These are phyloP conservation scores for Ennomos fuscantarius DNA, from an alignment of 2,888 invertebrate genomes.

Conservation along the genomic window DNA sequence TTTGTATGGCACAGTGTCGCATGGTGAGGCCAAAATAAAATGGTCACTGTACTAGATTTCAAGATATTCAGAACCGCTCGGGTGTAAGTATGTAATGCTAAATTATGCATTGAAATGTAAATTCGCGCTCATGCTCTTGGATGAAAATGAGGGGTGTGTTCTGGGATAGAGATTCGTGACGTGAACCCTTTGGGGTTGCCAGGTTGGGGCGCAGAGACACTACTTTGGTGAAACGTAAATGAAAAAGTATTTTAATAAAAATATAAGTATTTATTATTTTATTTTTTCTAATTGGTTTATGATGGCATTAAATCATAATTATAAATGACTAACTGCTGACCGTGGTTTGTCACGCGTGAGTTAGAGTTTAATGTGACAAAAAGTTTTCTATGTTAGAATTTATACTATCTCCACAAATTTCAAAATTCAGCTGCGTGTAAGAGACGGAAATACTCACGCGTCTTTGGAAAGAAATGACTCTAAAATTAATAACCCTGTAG, in stretches of 20 bases:
- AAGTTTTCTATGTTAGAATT: too few species aligned
- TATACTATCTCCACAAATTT: too few species aligned
- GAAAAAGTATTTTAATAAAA: neutral
- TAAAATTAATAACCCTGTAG: too few species aligned
- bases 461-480: too few species aligned
- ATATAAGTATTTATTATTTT: too few species aligned
- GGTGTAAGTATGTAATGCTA: constrained; percentile 66
- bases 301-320: too few species aligned
- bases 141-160: constrained; percentile 17
- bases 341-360: too few species aligned
- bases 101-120: constrained; percentile 83
- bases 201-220: neutral
- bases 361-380: too few species aligned
- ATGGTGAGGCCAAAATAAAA: constrained; percentile 4
- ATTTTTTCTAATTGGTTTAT: too few species aligned
- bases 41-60: constrained; percentile 27
- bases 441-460: too few species aligned
- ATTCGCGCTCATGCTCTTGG: constrained; percentile 47
- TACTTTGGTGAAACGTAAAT: neutral
- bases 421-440: too few species aligned
- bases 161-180: constrained; percentile 8
- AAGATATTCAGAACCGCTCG: constrained; percentile 40
- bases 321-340: too few species aligned
- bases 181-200: constrained; percentile 15
- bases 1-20: neutral